Base-by-base conservation (phyloP, 2,797 vertebrate species). In the Linurgus olivaceus region DNA sequence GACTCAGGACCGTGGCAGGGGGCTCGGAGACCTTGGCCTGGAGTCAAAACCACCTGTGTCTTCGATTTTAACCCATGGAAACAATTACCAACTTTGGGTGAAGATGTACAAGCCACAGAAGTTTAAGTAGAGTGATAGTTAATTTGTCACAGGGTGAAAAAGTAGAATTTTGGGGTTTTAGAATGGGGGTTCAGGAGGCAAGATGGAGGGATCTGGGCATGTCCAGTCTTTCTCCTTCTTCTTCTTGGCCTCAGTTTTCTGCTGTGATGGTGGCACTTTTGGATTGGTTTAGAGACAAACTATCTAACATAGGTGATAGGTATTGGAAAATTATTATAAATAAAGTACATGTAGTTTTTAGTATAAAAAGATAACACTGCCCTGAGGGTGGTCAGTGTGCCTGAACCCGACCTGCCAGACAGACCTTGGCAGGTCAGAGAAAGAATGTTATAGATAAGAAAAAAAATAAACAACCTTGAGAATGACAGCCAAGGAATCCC, bases 351-450 rank as follows among this genome's bases (percentile, higher is more conserved):
- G 4, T n/a, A 4, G 31, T n/a, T 54, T n/a, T 54, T 54, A 21
- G 19, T 9, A 21, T 10, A 21, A 21, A 54, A 54, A 54, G 13
- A 14, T 21, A 54, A n/a, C 19, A 10, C 31, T n/a, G 19, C 52
- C 31, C 48, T 26, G 24, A 48, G 24, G 47, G 24, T 6, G 14
- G 24, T 25, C 51, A n/a, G 19, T 21, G 31, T 54, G 52, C 52
- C 19, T 20, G 13, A 54, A 10, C 4, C 52, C 1, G 0, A 21
- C 52, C 52, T 54, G 31, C 31, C 31, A 21, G 52, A 21, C 31
- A 14, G 52, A n/a, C 2, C 52, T n/a, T 2, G 1, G 31, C 0
- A 4, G 13, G 52, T n/a, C 1, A 6, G 52, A 54, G 52, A 54
- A n/a, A 54, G 31, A 54, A 54, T n/a, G 31, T 54, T 54, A 54